These are phyloP conservation scores for Lepidonotus clava DNA, from an alignment of 2,888 invertebrate species.

Conservation along the genomic window DNA sequence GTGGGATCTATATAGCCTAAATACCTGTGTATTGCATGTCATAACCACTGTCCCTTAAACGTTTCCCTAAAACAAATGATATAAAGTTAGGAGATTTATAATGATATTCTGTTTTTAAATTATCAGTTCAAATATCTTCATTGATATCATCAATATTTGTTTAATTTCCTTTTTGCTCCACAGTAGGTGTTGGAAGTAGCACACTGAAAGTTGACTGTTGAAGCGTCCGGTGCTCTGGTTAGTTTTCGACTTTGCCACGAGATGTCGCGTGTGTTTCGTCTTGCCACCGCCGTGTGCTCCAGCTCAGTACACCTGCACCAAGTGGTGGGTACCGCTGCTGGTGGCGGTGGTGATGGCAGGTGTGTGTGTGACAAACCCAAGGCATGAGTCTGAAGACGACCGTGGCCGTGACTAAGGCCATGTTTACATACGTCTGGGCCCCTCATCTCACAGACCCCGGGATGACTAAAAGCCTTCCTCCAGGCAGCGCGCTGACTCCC, in stretches of 20 bases:
- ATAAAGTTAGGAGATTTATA: neutral
- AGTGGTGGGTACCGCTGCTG: neutral
- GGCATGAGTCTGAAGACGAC: neutral
- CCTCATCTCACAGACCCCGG: too few species aligned
- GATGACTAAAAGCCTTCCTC: neutral
- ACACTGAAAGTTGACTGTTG: conserved; percentile 3
- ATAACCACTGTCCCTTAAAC: neutral
- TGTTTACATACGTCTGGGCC: neutral
- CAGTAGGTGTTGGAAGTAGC: too few species aligned
- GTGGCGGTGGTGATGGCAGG: neutral
- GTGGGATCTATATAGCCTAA: too few species aligned
- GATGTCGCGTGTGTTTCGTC: neutral
- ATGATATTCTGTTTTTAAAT: neutral
- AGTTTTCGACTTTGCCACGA: neutral
- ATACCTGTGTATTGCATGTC: neutral
- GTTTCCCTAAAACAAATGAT: neutral
- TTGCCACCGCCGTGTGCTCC: neutral
- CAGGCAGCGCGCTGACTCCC: neutral
- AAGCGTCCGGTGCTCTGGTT: neutral
- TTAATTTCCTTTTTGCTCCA: too few species aligned
- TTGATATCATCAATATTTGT: too few species aligned
- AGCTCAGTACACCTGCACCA: neutral
- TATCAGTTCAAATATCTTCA: neutral
- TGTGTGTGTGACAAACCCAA: neutral
- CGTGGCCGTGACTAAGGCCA: neutral